phyloP scores from a whole-genome alignment of 2,888 invertebrate species.

The Dendrolimus houi region DNA sequence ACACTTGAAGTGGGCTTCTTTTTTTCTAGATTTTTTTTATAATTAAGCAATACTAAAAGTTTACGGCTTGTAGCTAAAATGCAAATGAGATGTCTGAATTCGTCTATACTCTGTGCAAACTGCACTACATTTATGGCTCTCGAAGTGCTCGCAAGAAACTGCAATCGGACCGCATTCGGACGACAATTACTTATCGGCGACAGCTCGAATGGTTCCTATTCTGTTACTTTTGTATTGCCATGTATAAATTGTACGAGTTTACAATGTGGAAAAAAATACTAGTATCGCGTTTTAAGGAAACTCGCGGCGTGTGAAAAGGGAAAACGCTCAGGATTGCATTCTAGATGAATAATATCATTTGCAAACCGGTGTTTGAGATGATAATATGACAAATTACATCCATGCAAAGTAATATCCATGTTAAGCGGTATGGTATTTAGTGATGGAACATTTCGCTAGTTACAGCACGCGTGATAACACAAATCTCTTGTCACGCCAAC shows the following conservation, averaged over 20 bases:
- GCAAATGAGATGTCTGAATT: not conserved
- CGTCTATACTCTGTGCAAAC: constrained; percentile 14
- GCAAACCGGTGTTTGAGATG: no score
- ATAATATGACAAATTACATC: no score
- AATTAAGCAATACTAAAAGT: no score
- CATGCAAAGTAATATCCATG: no score
- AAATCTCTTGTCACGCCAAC: no score
- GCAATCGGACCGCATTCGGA: constrained; percentile 30
- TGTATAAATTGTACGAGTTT: not conserved
- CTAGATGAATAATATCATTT: no score
- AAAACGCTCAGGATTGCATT: not conserved
- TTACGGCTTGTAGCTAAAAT: not conserved
- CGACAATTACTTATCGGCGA: constrained; percentile 55
- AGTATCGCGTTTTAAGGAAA: not conserved
- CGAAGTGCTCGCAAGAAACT: constrained; percentile 28
- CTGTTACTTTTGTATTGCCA: not conserved
- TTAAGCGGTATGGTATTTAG: no score
- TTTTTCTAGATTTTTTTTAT: no score
- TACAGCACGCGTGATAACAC: no score
- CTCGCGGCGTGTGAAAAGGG: not conserved
- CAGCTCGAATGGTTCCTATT: constrained; percentile 13
- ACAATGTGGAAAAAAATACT: not conserved
- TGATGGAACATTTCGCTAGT: no score
- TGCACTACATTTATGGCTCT: constrained; percentile 25
- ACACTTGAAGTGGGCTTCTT: no score